phyloP scores from a whole-genome alignment of 2,113 vertebrate genomes.

The Rhynchopsitta pachyrhyncha region DNA sequence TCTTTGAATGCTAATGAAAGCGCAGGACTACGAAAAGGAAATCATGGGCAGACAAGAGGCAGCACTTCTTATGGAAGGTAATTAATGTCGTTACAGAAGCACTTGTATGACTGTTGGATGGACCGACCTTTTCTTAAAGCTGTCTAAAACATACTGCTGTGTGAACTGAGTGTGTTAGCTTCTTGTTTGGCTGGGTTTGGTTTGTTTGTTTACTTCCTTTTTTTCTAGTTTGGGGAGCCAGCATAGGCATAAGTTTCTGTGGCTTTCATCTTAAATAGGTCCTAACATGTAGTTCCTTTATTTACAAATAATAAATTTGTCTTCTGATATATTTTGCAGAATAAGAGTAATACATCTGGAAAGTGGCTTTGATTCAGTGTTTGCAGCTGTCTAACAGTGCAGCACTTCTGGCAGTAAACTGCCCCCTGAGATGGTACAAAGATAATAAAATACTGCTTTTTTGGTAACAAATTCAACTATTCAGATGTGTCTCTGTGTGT shows the following conservation, averaged over 20 bases:
- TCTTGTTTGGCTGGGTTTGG: neutral
- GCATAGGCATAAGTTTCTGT: neutral
- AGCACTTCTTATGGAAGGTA: neutral
- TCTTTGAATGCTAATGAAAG: neutral
- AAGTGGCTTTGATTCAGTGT: neutral
- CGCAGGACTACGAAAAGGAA: neutral
- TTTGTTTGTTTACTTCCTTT: neutral
- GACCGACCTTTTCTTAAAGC: neutral
- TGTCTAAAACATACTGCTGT: neutral
- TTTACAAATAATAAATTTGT: neutral
- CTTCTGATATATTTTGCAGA: neutral
- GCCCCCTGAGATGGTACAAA: neutral
- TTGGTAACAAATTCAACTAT: neutral
- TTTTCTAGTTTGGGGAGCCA: neutral
- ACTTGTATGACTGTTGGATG: neutral
- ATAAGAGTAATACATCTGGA: neutral
- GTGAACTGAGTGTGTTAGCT: neutral
- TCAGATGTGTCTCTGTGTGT: neutral
- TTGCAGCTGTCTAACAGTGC: neutral
- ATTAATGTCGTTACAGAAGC: neutral
- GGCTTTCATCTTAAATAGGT: neutral
- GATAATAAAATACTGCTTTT: neutral
- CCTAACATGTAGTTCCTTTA: neutral
- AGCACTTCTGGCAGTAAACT: slow-evolving; percentile 12
- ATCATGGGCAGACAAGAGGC: neutral